These are phyloP conservation scores for Microcebus jonahi DNA, from an alignment of 2,113 vertebrate genomes.

Conservation along the genomic window DNA sequence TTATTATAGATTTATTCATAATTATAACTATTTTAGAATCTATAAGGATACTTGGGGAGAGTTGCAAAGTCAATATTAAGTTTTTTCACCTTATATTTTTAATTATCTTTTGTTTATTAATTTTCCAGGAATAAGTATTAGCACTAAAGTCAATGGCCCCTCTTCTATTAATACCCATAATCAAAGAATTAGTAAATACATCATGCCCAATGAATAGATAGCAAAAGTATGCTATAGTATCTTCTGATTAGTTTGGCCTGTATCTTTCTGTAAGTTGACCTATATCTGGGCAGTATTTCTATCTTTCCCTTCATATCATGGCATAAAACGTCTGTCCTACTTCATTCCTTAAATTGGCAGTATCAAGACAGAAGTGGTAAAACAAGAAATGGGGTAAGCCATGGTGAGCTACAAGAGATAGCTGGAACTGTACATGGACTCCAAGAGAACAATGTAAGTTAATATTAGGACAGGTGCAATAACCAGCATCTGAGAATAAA, in stretches of 20 bases:
- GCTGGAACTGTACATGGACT: too few species aligned
- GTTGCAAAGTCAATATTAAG: not conserved
- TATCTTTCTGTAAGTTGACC: not conserved
- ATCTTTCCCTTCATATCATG: not conserved
- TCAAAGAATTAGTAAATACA: not conserved
- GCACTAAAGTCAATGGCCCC: not conserved
- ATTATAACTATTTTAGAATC: not conserved
- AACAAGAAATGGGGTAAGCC: too few species aligned
- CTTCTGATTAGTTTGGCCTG: not conserved
- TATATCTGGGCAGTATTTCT: not conserved
- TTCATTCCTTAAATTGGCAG: not conserved
- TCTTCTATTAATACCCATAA: not conserved
- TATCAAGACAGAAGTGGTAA: not conserved
- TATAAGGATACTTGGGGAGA: not conserved
- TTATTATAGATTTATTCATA: not conserved
- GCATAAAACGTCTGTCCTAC: not conserved
- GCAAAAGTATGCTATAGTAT: not conserved
- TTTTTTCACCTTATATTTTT: not conserved
- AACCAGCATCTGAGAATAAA: not conserved
- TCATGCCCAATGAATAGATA: not conserved
- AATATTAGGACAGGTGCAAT: not conserved
- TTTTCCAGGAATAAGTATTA: not conserved
- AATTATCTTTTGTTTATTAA: not conserved
- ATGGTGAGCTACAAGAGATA: too few species aligned
- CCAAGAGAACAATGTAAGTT: not conserved